Conservation (phyloP, 2,888 invertebrate species). For the Nomada fucata region DNA sequence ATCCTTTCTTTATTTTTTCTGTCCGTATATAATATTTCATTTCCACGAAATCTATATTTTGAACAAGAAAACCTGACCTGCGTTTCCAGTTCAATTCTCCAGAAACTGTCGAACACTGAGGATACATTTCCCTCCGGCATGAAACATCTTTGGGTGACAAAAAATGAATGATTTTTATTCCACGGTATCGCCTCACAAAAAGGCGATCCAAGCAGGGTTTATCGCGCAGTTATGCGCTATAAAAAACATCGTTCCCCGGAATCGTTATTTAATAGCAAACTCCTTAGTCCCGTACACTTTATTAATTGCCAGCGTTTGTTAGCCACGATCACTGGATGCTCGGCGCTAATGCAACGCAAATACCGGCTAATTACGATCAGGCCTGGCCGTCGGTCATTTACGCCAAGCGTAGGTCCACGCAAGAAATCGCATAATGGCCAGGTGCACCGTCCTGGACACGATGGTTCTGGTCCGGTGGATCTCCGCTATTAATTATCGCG, state of each 20-base stretch:
- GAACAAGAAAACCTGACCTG: no score
- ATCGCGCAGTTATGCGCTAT: background rate
- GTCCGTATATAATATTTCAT: no score
- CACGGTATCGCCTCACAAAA: background rate
- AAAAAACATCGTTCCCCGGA: background rate
- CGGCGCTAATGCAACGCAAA: conserved; percentile 51
- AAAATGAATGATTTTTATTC: no score
- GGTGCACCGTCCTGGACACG: conserved; percentile 14
- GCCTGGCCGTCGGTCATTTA: conserved; percentile 17
- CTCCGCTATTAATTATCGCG: conserved; percentile 27
- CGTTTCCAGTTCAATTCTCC: no score
- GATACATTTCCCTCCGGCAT: no score
- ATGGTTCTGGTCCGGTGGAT: conserved; percentile 25
- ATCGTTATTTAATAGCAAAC: conserved; percentile 6
- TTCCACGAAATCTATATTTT: no score
- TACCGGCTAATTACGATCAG: conserved; percentile 30
- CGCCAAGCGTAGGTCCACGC: conserved; percentile 11
- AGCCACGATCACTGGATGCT: background rate
- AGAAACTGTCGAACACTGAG: no score
- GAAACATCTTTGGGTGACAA: no score
- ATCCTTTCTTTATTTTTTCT: no score
- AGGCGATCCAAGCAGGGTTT: background rate
- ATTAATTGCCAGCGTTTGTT: conserved; percentile 37
- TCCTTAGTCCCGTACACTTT: background rate
- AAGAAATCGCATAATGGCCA: conserved; percentile 36